Base-by-base conservation (phyloP, 1,140 invertebrate genomes). In the Rhopalosiphum padi region DNA sequence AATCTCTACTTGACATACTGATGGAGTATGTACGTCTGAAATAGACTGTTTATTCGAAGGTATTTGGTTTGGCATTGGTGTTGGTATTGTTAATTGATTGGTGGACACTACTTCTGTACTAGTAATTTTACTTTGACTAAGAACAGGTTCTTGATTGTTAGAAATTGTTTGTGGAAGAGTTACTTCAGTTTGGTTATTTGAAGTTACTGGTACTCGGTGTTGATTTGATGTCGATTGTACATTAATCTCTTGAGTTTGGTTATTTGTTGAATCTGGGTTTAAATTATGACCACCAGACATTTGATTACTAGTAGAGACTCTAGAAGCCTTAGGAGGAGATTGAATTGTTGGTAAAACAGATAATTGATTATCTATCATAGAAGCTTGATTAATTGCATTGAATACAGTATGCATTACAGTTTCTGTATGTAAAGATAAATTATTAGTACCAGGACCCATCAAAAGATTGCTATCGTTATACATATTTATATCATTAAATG, bases 111-210 rank as follows among this genome's bases (percentile, higher is more conserved):
- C 22, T 51, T 46, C 23, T 37, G 6, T 21, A 83, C 5, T 48
- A 83, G 68, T 83, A 23, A 82, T 25, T 35, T 93, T 85, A 41
- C 48, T 51, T 94, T 86, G 48, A 48, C 92, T 94, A 41, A 60
- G 5, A 30, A 90, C 82, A 43, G 35, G 55, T 22, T 86, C 93
- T 94, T 94, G 94, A 25, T 94, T 92, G 83, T 53, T 90, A 4
- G 94, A 93, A 90, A 94, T 85, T 85, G 94, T 93, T 85, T 89
- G 77, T 22, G 93, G 53, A 37, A 43, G 43, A 43, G 82, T 93
- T 83, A 51, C 68, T 89, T 94, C 91, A 85, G 93, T 90, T 43
- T 94, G 86, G 93, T 94, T 94, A 55, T 94, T 91, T 41, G 77
- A 94, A 41, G 91, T 92, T 82, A 94, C 94, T 83, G 94, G 30